Evolutionary conservation across 2,888 invertebrate species (phyloP), one percentile per base, ranked within the genome.

Genomic region (Dicyrtoma fusca): DNA sequence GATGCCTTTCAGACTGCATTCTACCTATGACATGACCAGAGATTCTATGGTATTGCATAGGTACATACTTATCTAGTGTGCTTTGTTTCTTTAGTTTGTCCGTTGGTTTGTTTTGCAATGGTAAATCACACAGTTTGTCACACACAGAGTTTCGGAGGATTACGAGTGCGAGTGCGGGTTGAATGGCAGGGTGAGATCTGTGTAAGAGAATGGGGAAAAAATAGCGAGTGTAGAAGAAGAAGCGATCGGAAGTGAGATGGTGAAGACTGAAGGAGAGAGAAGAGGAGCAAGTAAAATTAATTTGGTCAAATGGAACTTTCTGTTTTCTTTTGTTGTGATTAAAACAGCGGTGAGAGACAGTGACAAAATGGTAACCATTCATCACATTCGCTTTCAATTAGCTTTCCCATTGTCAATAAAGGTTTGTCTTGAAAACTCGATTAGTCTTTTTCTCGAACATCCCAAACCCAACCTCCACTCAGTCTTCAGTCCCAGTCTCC

Each of bases 371-470:
- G 61, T 17, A 61, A 21, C 44, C 72, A 75, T 75, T 75, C 74
- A 75, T 75, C 74, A 75, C 72, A 72, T 69, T 75, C 74, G 61
- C 69, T 72, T 75, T 72, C 72, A 75, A 75, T 75, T 75, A 75
- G 74, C 72, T 70, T 55, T 66, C 25, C 74, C 70, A 75, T 75
- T 72, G 74, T 75, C 74, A 75, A 75, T 75, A 75, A 47, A 64
- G 62, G 66, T 61, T 72, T 49, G 47, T 75, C 66, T 72, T 69
- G 72, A 72, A 75, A 72, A 75, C 69, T 70, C 74, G 72, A 75
- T 75, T 75, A 75, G 72, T 75, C 74, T 75, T 75, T 75, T 75
- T 72, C 74, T 44, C 45, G 34, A 69, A 45, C 63, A 65, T 53
- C 65, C 65, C 65, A 65, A n/a, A 34, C 65, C 42, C 65, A 53